phyloP scores from a whole-genome alignment of 53 echinoderm and acorn worm genomes.

The Crossaster papposus region DNA sequence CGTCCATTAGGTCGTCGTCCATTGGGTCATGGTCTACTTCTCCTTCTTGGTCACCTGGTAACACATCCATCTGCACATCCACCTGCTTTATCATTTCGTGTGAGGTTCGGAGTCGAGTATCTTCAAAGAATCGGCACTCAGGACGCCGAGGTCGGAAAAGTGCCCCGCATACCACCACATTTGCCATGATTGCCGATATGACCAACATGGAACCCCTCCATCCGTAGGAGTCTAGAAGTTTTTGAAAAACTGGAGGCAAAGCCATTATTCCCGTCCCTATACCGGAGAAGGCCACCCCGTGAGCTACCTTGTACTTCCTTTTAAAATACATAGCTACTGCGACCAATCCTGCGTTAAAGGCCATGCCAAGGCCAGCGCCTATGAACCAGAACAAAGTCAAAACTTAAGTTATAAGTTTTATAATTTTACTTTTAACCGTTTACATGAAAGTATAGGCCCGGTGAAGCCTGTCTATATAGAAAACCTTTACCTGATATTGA shows the following conservation, averaged over 20 bases:
- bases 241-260: slow-evolving; percentile 22
- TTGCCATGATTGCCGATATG: slow-evolving; percentile 14
- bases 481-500: background rate
- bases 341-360: background rate
- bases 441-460: background rate
- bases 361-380: slow-evolving; percentile 24
- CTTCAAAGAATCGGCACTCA: no score
- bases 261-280: slow-evolving; percentile 11
- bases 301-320: background rate
- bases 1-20: background rate
- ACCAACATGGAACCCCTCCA: slow-evolving; percentile 28
- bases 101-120: background rate
- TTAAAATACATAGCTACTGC: slow-evolving; percentile 39
- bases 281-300: slow-evolving; percentile 10
- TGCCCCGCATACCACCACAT: background rate
- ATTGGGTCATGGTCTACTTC: background rate
- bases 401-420: background rate
- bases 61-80: background rate
- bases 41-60: background rate
- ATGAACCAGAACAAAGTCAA: background rate
- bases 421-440: background rate
- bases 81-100: background rate
- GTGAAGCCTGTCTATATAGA: background rate
- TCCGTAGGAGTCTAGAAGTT: slow-evolving; percentile 14
- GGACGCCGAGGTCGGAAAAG: background rate